Conservation (phyloP, 2,113 vertebrate species). For the Phoenicopterus ruber region DNA sequence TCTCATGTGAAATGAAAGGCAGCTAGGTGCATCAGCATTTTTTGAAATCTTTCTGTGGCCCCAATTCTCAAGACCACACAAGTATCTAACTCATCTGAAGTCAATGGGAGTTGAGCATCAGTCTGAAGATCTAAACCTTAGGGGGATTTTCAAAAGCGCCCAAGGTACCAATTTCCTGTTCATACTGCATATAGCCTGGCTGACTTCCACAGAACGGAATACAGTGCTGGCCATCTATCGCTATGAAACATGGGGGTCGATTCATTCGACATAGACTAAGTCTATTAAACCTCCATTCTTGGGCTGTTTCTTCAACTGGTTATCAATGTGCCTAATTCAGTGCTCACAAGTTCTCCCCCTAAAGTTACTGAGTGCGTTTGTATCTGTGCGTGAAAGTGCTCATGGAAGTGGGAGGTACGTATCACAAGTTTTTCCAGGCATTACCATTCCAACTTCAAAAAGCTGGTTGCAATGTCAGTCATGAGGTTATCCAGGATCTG, state of each 20-base stretch:
- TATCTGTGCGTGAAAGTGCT: background rate
- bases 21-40: background rate
- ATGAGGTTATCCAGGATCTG: background rate
- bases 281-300: background rate
- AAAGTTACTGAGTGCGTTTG: rapidly evolving
- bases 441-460: background rate
- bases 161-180: background rate
- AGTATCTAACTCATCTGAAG: background rate
- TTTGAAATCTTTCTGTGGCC: background rate
- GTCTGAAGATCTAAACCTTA: background rate
- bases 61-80: background rate
- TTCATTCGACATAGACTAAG: background rate
- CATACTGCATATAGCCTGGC: background rate
- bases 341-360: background rate
- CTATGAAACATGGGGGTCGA: rapidly evolving
- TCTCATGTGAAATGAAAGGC: background rate
- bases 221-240: background rate
- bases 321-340: background rate
- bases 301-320: background rate
- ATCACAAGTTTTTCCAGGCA: background rate
- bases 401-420: background rate
- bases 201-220: background rate
- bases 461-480: background rate
- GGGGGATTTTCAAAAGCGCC: background rate
- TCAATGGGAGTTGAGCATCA: background rate